Evolutionary conservation across 2,888 invertebrate species (phyloP).

Genomic region (Leptinotarsa haldemani): DNA sequence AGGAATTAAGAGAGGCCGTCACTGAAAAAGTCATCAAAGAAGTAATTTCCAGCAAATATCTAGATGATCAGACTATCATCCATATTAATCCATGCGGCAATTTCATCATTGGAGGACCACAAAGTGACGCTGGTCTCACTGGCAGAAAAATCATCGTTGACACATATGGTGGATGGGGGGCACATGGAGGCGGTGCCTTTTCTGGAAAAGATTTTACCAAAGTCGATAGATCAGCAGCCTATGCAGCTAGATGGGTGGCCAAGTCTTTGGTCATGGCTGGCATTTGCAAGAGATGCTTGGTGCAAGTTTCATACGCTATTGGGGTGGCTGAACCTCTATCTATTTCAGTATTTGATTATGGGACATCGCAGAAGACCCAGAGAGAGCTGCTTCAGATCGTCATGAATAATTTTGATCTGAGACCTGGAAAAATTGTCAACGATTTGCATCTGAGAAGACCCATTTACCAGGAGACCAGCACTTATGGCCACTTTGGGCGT

Average conservation of each 20-base stretch:
- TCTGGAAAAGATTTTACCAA: slow-evolving; percentile 99
- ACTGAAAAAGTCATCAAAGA: slow-evolving; percentile 90
- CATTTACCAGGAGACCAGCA: slow-evolving; percentile 97
- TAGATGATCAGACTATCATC: slow-evolving; percentile 91
- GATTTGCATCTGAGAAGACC: slow-evolving; percentile 93
- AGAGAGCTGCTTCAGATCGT: slow-evolving; percentile 88
- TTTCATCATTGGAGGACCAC: slow-evolving; percentile 97
- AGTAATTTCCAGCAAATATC: slow-evolving; percentile 92
- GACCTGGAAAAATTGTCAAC: slow-evolving; percentile 97
- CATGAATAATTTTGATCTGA: slow-evolving; percentile 94
- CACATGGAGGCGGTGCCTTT: slow-evolving; percentile 99
- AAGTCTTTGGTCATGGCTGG: slow-evolving; percentile 96
- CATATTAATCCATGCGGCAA: slow-evolving; percentile 98
- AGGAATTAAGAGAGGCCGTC: slow-evolving; percentile 86
- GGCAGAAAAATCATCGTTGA: slow-evolving; percentile 99
- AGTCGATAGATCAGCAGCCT: slow-evolving; percentile 97
- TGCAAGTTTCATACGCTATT: slow-evolving; percentile 97
- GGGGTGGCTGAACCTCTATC: slow-evolving; percentile 97
- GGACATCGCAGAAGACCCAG: slow-evolving; percentile 91
- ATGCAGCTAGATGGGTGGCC: slow-evolving; percentile 99
- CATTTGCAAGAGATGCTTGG: slow-evolving; percentile 95
- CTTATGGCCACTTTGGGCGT: slow-evolving; percentile 98
- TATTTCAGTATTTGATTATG: slow-evolving; percentile 97
- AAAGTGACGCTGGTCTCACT: slow-evolving; percentile 97
- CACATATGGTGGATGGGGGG: slow-evolving; percentile 99